phyloP scores from a whole-genome alignment of 2,888 invertebrate species.

The Meta bourneti region DNA sequence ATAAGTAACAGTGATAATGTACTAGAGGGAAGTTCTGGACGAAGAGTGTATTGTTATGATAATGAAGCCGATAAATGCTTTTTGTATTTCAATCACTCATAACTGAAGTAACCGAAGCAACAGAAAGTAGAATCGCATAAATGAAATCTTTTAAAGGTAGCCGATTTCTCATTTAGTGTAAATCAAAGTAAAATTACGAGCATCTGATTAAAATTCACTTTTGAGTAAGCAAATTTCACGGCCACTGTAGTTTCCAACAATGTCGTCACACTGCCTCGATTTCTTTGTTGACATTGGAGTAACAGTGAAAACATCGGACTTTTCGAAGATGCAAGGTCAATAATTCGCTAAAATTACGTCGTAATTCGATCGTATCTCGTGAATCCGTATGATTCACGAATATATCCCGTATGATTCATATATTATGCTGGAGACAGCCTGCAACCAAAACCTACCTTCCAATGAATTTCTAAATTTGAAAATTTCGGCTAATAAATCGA shows the following conservation, averaged over 20 bases:
- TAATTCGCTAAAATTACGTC: slow-evolving; percentile 3
- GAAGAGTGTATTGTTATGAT: background rate
- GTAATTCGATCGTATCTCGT: background rate
- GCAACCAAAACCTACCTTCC: background rate
- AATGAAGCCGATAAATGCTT: background rate
- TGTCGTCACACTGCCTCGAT: background rate
- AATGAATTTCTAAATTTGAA: too few species aligned
- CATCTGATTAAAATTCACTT: background rate
- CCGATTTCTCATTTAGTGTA: background rate
- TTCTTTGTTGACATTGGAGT: slow-evolving; percentile 21
- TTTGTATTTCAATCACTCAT: background rate
- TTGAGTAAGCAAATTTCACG: slow-evolving; percentile 28
- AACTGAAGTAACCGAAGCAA: background rate
- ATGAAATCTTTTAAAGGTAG: background rate
- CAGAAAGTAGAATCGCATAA: background rate
- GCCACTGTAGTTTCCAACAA: slow-evolving; percentile 9
- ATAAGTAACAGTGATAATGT: too few species aligned
- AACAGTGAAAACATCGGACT: slow-evolving; percentile 12
- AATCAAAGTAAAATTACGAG: background rate
- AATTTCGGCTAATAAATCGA: too few species aligned
- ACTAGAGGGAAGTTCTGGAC: too few species aligned
- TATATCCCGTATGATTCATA: too few species aligned
- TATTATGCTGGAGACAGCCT: too few species aligned
- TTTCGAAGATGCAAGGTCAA: slow-evolving; percentile 22
- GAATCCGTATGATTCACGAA: too few species aligned